Evolutionary conservation across 2,797 vertebrate species (phyloP).

Genomic region (Protonibea diacanthus): DNA sequence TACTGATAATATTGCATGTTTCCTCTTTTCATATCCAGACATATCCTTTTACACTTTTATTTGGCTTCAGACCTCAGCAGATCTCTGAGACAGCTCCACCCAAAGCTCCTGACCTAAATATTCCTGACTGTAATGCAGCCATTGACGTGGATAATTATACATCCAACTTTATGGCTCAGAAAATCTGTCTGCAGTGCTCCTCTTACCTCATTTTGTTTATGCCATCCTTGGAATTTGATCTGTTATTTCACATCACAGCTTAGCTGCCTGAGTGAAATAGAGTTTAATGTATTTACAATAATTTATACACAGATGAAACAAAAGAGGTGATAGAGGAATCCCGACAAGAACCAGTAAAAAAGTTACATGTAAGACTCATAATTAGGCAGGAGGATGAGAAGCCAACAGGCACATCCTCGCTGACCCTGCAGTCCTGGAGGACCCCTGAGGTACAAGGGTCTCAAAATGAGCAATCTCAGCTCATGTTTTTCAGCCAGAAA

Average conservation of each 20-base stretch:
- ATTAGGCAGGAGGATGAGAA: background rate
- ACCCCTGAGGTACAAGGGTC: background rate
- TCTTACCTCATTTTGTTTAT: background rate
- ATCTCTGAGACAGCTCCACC: background rate
- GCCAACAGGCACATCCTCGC: background rate
- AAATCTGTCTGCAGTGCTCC: background rate
- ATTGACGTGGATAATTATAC: background rate
- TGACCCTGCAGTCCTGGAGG: constrained; percentile 7
- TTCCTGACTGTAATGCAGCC: background rate
- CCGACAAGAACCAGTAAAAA: background rate
- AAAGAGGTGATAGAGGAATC: background rate
- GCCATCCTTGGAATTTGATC: background rate
- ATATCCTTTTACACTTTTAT: background rate
- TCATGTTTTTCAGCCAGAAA: background rate
- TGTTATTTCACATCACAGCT: background rate
- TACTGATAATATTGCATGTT: background rate
- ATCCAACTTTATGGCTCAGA: background rate
- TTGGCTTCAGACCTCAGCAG: constrained; percentile 7
- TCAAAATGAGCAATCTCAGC: background rate
- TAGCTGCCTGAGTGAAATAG: constrained; percentile 1
- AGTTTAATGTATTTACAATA: background rate
- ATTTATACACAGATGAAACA: background rate
- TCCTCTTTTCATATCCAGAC: background rate
- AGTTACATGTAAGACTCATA: background rate
- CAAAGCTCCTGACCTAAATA: background rate